phyloP scores from a whole-genome alignment of 92 coral and sea anemone species.

The Zoanthus sociatus region DNA sequence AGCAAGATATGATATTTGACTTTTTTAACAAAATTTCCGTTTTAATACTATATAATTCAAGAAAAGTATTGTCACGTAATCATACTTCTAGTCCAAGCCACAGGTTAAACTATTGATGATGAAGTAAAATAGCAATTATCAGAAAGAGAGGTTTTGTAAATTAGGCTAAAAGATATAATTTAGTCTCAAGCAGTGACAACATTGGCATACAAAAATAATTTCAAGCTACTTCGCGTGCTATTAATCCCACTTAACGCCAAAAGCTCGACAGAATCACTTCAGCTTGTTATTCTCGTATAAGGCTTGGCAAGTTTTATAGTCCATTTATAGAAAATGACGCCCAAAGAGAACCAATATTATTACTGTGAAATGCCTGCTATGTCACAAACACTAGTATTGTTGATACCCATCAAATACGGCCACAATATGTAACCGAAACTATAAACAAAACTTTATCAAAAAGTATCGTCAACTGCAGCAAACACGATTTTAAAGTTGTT shows the following conservation, averaged over 20 bases:
- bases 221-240: not conserved
- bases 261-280: not conserved
- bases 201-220: conserved; percentile 15
- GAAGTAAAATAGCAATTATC: not conserved
- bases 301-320: not conserved
- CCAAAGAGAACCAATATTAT: conserved; percentile 30
- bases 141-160: not conserved
- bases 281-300: conserved; percentile 16
- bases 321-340: conserved; percentile 28
- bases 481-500: conserved; percentile 2
- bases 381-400: conserved; percentile 12
- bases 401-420: conserved; percentile 1
- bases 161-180: not conserved
- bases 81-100: not conserved
- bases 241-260: not conserved
- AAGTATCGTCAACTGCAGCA: conserved; percentile 25
- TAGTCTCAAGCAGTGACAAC: not conserved
- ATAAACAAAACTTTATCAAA: conserved; percentile 16
- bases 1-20: not conserved
- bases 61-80: not conserved
- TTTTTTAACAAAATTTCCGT: not conserved
- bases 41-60: conserved; percentile 10
- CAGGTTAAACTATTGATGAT: not conserved
- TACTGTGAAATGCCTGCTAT: conserved; percentile 11
- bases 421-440: not conserved